These are phyloP conservation scores for Nannobrachium achirus DNA, from an alignment of 2,113 vertebrate species.

Conservation along the genomic window DNA sequence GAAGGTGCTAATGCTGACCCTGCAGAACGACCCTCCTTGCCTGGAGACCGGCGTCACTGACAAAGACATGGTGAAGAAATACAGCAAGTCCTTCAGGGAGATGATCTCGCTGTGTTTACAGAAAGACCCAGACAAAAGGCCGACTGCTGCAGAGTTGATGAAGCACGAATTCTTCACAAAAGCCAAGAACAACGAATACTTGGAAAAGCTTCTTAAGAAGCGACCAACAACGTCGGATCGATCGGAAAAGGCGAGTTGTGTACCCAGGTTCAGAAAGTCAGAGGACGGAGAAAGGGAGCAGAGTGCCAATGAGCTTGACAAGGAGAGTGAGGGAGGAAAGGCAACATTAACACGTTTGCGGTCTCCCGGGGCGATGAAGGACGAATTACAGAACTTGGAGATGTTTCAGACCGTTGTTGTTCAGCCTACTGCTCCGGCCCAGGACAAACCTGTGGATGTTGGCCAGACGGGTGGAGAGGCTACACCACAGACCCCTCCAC, in stretches of 20 bases:
- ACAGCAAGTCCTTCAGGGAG: slow-evolving; percentile 98
- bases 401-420: slow-evolving; percentile 79
- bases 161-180: slow-evolving; percentile 98
- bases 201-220: slow-evolving; percentile 74
- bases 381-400: slow-evolving; percentile 89
- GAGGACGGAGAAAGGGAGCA: slow-evolving; percentile 81
- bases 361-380: slow-evolving; percentile 98
- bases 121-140: slow-evolving; percentile 98
- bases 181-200: slow-evolving; percentile 84
- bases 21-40: slow-evolving; percentile 96
- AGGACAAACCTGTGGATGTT: slow-evolving; percentile 78
- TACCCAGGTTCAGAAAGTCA: slow-evolving; percentile 78
- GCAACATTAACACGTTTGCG: slow-evolving; percentile 73
- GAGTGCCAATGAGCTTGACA: slow-evolving; percentile 79
- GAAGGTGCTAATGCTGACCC: slow-evolving; percentile 99
- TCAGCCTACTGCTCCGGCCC: slow-evolving; percentile 77
- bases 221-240: slow-evolving; percentile 75
- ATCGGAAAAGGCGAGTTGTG: slow-evolving; percentile 79
- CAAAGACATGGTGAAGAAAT: slow-evolving; percentile 98
- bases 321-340: slow-evolving; percentile 80
- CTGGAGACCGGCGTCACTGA: slow-evolving; percentile 97
- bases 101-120: slow-evolving; percentile 97
- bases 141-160: slow-evolving; percentile 92
- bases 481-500: slow-evolving; percentile 70
- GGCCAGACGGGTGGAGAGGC: slow-evolving; percentile 82